These are phyloP conservation scores for Tiliqua scincoides DNA, from an alignment of 2,113 vertebrate genomes.

Conservation along the genomic window DNA sequence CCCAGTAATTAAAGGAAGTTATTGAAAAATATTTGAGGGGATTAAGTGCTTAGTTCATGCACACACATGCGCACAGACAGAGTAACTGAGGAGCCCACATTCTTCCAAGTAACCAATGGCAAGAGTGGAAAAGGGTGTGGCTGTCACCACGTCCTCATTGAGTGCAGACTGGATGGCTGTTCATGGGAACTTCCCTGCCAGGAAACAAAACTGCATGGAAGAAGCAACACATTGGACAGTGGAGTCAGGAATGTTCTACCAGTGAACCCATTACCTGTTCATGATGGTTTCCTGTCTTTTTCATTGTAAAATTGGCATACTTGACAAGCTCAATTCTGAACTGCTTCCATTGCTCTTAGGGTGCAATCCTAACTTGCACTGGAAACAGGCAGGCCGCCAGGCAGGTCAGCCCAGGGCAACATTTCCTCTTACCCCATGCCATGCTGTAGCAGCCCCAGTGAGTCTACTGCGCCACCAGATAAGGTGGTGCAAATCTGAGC, in stretches of 20 bases:
- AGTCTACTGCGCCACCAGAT: too few relatives aligned
- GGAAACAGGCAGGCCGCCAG: too few relatives aligned
- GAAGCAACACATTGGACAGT: slow-evolving; percentile 1
- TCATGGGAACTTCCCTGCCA: slow-evolving; percentile 36
- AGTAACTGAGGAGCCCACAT: slow-evolving; percentile 71
- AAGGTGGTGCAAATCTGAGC: too few relatives aligned
- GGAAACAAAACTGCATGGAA: slow-evolving; percentile 16
- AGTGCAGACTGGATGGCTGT: slow-evolving; percentile 45
- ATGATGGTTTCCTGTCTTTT: background rate
- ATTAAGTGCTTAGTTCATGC: slow-evolving; percentile 79
- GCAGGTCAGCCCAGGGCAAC: too few relatives aligned
- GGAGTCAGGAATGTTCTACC: background rate
- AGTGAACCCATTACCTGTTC: background rate
- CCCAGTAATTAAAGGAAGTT: slow-evolving; percentile 88
- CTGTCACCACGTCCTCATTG: slow-evolving; percentile 57
- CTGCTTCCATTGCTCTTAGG: too few relatives aligned
- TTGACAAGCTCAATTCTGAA: too few relatives aligned
- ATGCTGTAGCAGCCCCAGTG: too few relatives aligned
- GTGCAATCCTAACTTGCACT: too few relatives aligned
- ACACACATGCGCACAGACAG: slow-evolving; percentile 41
- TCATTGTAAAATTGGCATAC: too few relatives aligned
- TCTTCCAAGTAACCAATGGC: slow-evolving; percentile 68
- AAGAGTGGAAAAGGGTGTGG: slow-evolving; percentile 49
- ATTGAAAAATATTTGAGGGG: slow-evolving; percentile 89
- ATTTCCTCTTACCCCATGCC: too few relatives aligned